Conservation (phyloP, 2,888 invertebrate genomes). For the Danaus chrysippus region DNA sequence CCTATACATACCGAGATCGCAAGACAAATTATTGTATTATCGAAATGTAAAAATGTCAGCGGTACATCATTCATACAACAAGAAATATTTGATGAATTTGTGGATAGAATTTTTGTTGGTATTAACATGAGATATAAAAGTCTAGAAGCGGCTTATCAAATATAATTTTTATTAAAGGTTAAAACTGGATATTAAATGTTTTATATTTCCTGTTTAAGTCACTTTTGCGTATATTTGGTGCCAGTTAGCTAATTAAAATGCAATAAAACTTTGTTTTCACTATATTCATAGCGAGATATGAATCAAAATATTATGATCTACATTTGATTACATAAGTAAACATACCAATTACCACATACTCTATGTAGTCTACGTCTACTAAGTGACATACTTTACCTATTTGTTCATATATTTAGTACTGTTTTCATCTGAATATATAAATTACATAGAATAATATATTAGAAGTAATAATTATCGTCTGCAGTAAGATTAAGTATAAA, state of each 20-base stretch:
- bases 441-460: no score
- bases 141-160: not conserved
- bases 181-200: not conserved
- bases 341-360: no score
- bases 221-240: constrained; percentile 5
- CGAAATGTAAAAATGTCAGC: constrained; percentile 16
- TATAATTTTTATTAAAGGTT: not conserved
- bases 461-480: no score
- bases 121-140: not conserved
- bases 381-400: no score
- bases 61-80: constrained; percentile 13
- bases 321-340: no score
- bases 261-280: no score
- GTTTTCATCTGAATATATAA: no score
- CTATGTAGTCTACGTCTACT: no score
- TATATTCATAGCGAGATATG: no score
- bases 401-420: no score
- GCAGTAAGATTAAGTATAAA: no score
- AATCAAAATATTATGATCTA: no score
- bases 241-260: not conserved
- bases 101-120: constrained; percentile 3
- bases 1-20: constrained; percentile 9
- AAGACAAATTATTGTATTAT: constrained; percentile 19
- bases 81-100: constrained; percentile 17
- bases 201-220: constrained; percentile 14